These are phyloP conservation scores for Hirtodrosophila duncani DNA, from an alignment of 2,888 invertebrate species.

Conservation along the genomic window DNA sequence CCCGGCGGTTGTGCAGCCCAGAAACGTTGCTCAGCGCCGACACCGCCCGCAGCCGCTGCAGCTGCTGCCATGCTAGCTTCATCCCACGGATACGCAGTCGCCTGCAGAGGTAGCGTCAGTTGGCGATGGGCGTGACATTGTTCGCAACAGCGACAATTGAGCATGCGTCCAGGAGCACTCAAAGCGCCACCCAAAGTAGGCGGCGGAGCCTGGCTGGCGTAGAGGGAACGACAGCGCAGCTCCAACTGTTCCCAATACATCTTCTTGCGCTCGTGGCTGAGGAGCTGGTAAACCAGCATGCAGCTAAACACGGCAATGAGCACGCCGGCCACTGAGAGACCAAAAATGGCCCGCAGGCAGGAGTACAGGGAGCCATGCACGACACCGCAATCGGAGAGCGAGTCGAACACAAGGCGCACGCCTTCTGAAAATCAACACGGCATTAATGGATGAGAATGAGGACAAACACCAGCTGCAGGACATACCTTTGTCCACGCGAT, in stretches of 20 bases:
- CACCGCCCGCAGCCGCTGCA: slow-evolving; percentile 59
- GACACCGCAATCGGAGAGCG: slow-evolving; percentile 92
- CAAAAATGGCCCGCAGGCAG: slow-evolving; percentile 92
- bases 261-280: slow-evolving; percentile 94
- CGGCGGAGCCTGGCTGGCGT: slow-evolving; percentile 79
- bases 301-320: slow-evolving; percentile 94
- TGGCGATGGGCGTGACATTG: slow-evolving; percentile 82
- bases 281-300: slow-evolving; percentile 93
- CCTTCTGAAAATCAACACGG: slow-evolving; percentile 80
- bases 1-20: slow-evolving; percentile 82
- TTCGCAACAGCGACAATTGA: slow-evolving; percentile 84
- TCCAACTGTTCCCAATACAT: slow-evolving; percentile 97
- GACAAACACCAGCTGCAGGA: no score
- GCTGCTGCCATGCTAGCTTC: slow-evolving; percentile 67
- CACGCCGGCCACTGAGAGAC: slow-evolving; percentile 93
- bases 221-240: slow-evolving; percentile 88
- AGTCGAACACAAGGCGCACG: slow-evolving; percentile 89
- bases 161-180: slow-evolving; percentile 68
- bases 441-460: no score
- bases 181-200: slow-evolving; percentile 71
- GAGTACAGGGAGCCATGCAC: slow-evolving; percentile 93
- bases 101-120: slow-evolving; percentile 78
- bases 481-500: slow-evolving; percentile 77
- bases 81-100: slow-evolving; percentile 82
- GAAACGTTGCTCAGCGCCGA: slow-evolving; percentile 78